Evolutionary conservation across 1,140 invertebrate species (phyloP), one percentile per base, ranked within the genome.

Genomic region (Holotrichia oblita): DNA sequence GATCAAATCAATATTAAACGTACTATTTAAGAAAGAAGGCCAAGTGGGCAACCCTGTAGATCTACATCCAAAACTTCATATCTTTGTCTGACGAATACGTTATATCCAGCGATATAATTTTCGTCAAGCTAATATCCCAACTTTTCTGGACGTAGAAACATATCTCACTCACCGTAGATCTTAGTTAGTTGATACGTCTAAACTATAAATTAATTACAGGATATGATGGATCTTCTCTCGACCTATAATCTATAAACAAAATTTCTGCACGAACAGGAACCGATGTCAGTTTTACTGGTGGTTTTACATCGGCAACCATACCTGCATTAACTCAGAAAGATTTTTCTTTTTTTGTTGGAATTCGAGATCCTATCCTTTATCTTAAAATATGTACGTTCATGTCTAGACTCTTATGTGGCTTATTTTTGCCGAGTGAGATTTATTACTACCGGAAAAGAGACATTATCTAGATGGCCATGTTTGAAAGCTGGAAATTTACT

Each of bases 341-440:
- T 69, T 22, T 69, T 69, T 7, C 22, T 69, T 14, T 34, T 69
- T 22, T 69, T 69, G 12, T 69, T 69, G 22, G 61, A 14, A 69
- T 69, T 69, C 61, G 22, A 34, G 22, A 27, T 4, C 27, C 34
- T 22, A 41, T 74, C 10, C 73, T 74, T 74, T 74, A 74, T 74
- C 73, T 74, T 74, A 74, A 74, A 74, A 74, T 74, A 74, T 74
- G 73, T 74, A 74, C 41, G 73, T 17, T 74, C 73, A 74, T 40
- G 34, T 74, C 34, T 74, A 41, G 73, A 40, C 73, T 74, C 6
- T 14, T 74, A 74, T 74, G 40, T 74, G 34, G 73, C 41, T 74
- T 74, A 74, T 74, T 74, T 74, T 74, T 27, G 22, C 73, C 73
- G 27, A 17, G 64, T 40, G 34, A 8, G 41, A 74, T 74, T 74